Conservation (phyloP, 2,113 vertebrate genomes). For the Hippocampus abdominalis region DNA sequence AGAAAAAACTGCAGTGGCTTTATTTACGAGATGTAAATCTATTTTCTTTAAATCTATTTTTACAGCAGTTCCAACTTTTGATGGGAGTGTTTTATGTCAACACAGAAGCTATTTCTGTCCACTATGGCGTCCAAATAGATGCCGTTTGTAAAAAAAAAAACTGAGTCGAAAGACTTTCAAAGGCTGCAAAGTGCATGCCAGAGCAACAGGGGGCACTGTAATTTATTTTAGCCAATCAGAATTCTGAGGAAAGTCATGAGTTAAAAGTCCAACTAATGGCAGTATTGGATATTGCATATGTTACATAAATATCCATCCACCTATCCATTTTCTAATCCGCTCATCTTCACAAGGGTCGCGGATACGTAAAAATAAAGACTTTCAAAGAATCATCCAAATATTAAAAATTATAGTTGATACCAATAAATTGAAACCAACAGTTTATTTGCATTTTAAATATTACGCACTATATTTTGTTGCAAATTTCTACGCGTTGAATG, state of each 20-base stretch:
- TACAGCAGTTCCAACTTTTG: background rate
- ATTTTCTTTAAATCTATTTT: background rate
- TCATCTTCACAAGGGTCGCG: too few species aligned
- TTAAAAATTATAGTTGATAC: too few species aligned
- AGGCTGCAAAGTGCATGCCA: background rate
- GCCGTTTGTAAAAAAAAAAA: background rate
- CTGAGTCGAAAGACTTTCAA: background rate
- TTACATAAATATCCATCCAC: too few species aligned
- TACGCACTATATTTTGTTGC: too few species aligned
- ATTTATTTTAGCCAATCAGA: background rate
- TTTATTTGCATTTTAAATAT: too few species aligned
- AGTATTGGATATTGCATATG: background rate
- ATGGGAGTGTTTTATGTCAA: background rate
- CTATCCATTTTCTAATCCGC: too few species aligned
- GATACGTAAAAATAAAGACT: too few species aligned
- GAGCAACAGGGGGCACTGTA: background rate
- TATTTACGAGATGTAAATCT: background rate
- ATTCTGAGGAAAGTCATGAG: background rate
- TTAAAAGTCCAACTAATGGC: background rate
- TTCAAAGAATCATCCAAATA: too few species aligned
- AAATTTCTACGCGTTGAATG: too few species aligned
- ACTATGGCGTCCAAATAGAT: background rate
- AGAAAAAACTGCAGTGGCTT: constrained; percentile 1
- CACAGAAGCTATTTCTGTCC: background rate
- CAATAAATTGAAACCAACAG: too few species aligned